Evolutionary conservation across 2,113 vertebrate species (phyloP).

Genomic region (Larimichthys crocea): DNA sequence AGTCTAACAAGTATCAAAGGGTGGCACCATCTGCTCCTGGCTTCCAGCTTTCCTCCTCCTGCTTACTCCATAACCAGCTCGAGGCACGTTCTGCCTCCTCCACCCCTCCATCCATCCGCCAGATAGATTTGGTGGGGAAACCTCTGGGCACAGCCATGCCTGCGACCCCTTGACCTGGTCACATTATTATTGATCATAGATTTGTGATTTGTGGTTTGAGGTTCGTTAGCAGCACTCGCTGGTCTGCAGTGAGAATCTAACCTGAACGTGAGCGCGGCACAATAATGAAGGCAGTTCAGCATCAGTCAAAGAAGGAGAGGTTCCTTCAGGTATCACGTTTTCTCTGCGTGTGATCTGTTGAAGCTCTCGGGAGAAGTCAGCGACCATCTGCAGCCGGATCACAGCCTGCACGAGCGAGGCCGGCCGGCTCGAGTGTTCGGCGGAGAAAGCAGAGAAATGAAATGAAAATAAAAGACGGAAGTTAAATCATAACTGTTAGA

Average conservation of each 20-base stretch:
- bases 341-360: background rate
- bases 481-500: slow-evolving; percentile 33
- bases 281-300: no score
- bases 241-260: background rate
- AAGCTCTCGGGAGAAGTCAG: background rate
- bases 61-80: no score
- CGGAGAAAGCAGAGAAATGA: background rate
- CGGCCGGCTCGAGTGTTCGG: background rate
- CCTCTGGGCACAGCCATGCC: no score
- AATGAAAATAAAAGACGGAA: slow-evolving; percentile 52
- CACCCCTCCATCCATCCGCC: no score
- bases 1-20: no score
- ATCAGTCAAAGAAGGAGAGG: no score
- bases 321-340: background rate
- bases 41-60: no score
- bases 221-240: background rate
- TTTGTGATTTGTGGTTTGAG: background rate
- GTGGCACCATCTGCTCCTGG: no score
- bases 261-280: no score
- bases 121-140: no score
- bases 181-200: background rate
- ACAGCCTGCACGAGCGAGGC: background rate
- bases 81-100: no score
- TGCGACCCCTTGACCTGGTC: no score
- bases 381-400: slow-evolving; percentile 20